These are phyloP conservation scores for Drosophila arawakana DNA, from an alignment of 1,140 invertebrate species.

Conservation along the genomic window DNA sequence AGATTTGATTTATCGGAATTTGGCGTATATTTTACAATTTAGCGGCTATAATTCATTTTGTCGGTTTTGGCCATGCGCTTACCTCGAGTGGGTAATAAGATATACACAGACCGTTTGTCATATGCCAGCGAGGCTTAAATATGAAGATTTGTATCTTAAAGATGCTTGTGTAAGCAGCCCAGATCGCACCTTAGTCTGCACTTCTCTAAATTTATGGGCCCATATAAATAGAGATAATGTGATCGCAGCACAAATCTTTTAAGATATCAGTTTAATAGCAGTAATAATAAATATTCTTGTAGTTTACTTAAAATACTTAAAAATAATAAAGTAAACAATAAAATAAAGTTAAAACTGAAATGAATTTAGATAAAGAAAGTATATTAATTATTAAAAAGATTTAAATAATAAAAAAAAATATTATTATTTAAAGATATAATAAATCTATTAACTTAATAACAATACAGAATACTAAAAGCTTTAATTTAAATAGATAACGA, in stretches of 20 bases:
- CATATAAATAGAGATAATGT: background rate
- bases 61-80: constrained; percentile 73
- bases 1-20: constrained; percentile 80
- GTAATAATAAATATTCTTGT: too few species aligned
- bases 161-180: too few species aligned
- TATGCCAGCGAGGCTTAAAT: constrained; percentile 29
- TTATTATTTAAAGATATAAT: too few species aligned
- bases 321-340: too few species aligned
- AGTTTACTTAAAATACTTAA: too few species aligned
- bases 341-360: background rate
- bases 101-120: constrained; percentile 64
- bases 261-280: background rate
- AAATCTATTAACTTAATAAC: too few species aligned
- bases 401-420: too few species aligned
- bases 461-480: too few species aligned
- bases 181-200: background rate
- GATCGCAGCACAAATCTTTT: background rate
- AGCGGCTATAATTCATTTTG: constrained; percentile 83
- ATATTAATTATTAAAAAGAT: too few species aligned
- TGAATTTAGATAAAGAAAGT: too few species aligned
- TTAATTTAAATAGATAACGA: too few species aligned
- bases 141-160: constrained; percentile 25
- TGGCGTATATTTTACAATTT: constrained; percentile 82
- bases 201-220: background rate
- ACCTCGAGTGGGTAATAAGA: constrained; percentile 67